Conservation (phyloP, 1,140 invertebrate species). For the Drosophila ironensis region DNA sequence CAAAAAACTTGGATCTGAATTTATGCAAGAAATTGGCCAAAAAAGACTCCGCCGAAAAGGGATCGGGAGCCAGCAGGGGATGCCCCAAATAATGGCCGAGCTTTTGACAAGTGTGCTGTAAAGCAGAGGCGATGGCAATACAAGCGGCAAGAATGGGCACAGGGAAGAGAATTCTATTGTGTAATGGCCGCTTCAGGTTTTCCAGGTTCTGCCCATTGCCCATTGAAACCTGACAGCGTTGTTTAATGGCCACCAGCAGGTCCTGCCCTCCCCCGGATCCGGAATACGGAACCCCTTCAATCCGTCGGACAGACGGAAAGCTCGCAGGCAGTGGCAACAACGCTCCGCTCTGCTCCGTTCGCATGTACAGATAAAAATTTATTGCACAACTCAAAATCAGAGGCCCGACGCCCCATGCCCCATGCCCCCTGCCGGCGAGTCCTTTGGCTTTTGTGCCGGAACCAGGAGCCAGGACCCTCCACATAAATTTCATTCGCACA, state of each 20-base stretch:
- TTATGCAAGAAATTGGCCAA: too few relatives aligned
- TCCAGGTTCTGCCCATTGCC: conserved; percentile 37
- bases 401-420: conserved; percentile 4
- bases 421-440: too few relatives aligned
- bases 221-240: conserved; percentile 74
- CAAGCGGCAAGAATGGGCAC: conserved; percentile 6
- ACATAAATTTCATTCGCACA: conserved; percentile 58
- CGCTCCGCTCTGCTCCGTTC: too few relatives aligned
- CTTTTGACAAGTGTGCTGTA: too few relatives aligned
- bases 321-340: too few relatives aligned
- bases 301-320: conserved; percentile 24
- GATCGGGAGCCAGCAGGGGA: too few relatives aligned
- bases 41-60: too few relatives aligned
- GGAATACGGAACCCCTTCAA: conserved; percentile 19
- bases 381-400: conserved; percentile 80
- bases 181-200: conserved; percentile 65
- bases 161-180: conserved; percentile 57
- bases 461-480: conserved; percentile 1
- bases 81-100: too few relatives aligned
- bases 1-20: too few relatives aligned
- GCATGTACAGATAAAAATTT: conserved; percentile 79
- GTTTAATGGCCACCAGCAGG: conserved; percentile 66
- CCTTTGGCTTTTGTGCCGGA: conserved; percentile 29
- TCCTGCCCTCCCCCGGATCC: background rate
- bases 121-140: conserved; percentile 7